Percentiles rank a stretch among this genome's conserved stretches.
phyloP scores from a whole-genome alignment of 2,888 invertebrate species.

The Lissonota sp. region DNA sequence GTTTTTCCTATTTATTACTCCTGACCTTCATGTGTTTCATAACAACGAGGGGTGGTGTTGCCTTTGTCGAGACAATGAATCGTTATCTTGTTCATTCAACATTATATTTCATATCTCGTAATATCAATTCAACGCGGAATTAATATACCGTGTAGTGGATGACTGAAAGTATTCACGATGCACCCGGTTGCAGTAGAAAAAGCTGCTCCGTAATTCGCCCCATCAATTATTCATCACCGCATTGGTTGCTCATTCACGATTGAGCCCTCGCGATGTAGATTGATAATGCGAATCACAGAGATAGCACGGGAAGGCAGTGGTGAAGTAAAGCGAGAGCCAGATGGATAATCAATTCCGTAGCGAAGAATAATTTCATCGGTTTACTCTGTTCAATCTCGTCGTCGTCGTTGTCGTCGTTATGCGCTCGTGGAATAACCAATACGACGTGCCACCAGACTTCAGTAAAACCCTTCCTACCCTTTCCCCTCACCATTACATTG shows the following conservation, averaged over 20 bases:
- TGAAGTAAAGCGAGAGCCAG: constrained; percentile 23
- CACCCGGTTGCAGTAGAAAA: constrained; percentile 16
- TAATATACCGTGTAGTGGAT: neutral
- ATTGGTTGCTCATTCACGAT: constrained; percentile 34
- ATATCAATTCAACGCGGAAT: neutral
- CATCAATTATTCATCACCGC: constrained; percentile 53
- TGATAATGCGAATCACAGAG: constrained; percentile 5
- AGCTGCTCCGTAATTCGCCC: constrained; percentile 35
- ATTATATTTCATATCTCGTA: neutral
- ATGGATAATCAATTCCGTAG: constrained; percentile 53
- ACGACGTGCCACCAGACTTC: constrained; percentile 44
- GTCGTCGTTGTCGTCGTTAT: constrained; percentile 34
- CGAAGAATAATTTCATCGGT: constrained; percentile 57
- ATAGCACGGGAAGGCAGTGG: constrained; percentile 3
- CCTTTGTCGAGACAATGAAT: neutral
- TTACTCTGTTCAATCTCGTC: constrained; percentile 40
- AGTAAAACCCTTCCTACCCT: neutral
- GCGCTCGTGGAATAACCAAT: constrained; percentile 53
- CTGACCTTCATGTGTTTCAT: neutral
- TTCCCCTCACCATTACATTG: constrained; percentile 13
- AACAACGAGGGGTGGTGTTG: neutral
- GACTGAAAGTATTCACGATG: neutral
- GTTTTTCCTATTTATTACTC: neutral
- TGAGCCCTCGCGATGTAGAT: constrained; percentile 38
- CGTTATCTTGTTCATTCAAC: neutral